Percentiles rank a stretch among this genome's conserved stretches.
phyloP scores from a whole-genome alignment of 2,797 vertebrate species.

The Epinephelus malabaricus region DNA sequence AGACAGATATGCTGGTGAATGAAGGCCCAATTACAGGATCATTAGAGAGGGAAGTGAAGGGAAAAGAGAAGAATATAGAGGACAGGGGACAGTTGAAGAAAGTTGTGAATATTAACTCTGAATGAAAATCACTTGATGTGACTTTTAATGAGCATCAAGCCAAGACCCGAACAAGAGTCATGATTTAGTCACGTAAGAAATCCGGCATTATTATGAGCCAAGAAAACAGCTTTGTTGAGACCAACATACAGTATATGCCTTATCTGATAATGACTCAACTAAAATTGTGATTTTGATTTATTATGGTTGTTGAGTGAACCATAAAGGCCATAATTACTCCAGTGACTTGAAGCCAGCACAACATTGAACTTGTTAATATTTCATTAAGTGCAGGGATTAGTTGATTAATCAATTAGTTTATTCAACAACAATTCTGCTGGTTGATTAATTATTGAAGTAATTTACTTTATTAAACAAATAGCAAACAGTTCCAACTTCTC shows the following conservation, averaged over 20 bases:
- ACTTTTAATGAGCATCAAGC: conserved; percentile 43
- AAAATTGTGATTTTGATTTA: background rate
- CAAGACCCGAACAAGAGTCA: background rate
- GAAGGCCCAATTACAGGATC: conserved; percentile 52
- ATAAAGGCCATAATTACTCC: background rate
- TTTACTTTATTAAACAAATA: background rate
- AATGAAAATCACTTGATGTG: conserved; percentile 7
- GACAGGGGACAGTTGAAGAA: conserved; percentile 31
- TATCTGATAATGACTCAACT: background rate
- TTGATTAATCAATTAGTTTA: background rate
- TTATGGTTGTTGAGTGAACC: background rate
- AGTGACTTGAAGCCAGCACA: background rate
- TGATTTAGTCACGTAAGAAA: conserved; percentile 16
- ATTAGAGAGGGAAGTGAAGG: conserved; percentile 45
- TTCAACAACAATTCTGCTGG: background rate
- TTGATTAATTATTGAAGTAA: background rate
- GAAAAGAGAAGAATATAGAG: conserved; percentile 35
- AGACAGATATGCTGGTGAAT: conserved; percentile 45
- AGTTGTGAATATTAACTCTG: conserved; percentile 40
- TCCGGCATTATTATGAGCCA: background rate
- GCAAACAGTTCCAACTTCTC: background rate
- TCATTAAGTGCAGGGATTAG: background rate
- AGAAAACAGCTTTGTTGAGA: conserved; percentile 9
- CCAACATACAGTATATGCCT: background rate
- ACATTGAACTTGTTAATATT: background rate